Conservation (phyloP, 2,888 invertebrate species). For the Trichopoda pennipes region DNA sequence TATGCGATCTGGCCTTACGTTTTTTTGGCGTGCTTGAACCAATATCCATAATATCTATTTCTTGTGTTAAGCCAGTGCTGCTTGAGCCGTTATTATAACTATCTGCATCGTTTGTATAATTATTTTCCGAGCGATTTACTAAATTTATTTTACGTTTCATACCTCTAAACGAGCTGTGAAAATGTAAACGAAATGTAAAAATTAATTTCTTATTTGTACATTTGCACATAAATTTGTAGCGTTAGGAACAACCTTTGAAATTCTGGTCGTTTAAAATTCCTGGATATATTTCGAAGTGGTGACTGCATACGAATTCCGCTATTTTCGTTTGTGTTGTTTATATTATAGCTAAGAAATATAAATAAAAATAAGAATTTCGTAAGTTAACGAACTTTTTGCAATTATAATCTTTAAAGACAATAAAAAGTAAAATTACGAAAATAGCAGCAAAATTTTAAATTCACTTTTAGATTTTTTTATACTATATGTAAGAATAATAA, state of each 20-base stretch:
- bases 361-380: neutral
- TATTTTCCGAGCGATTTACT: slow-evolving; percentile 77
- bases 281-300: slow-evolving; percentile 78
- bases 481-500: neutral
- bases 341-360: slow-evolving; percentile 74
- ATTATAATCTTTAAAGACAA: slow-evolving; percentile 6
- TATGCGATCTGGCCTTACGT: slow-evolving; percentile 82
- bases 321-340: slow-evolving; percentile 78
- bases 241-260: slow-evolving; percentile 74
- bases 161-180: slow-evolving; percentile 81
- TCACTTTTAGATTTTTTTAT: too few relatives aligned
- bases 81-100: slow-evolving; percentile 83
- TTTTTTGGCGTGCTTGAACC: slow-evolving; percentile 87
- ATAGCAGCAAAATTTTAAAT: neutral
- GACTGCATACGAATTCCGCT: slow-evolving; percentile 79
- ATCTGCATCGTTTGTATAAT: slow-evolving; percentile 78
- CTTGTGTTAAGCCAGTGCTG: slow-evolving; percentile 86
- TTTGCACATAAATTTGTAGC: neutral
- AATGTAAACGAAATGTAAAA: neutral
- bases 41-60: slow-evolving; percentile 86
- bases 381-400: neutral
- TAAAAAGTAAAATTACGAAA: slow-evolving; percentile 7
- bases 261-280: slow-evolving; percentile 80
- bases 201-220: neutral
- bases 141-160: slow-evolving; percentile 84